Evolutionary conservation across 2,113 vertebrate species (phyloP).

Genomic region (Pollachius pollachius): DNA sequence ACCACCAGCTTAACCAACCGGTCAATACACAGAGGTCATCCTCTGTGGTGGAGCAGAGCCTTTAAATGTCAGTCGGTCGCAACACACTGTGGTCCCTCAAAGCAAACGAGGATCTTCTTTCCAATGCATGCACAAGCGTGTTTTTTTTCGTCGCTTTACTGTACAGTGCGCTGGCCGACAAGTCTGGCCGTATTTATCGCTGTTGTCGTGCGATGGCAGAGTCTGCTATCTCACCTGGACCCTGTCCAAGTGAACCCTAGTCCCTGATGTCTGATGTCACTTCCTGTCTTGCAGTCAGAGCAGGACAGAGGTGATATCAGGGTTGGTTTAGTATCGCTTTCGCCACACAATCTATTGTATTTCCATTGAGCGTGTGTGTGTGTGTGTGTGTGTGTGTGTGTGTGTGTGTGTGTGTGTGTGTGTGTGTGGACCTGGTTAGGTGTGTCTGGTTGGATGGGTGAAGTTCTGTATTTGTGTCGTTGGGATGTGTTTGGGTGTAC

Average conservation of each 20-base stretch:
- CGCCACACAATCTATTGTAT: too few relatives aligned
- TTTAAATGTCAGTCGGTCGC: background rate
- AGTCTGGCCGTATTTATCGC: background rate
- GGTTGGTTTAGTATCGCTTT: constrained; percentile 12
- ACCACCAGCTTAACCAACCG: too few relatives aligned
- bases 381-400: background rate
- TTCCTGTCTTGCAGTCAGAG: background rate
- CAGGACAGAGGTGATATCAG: too few relatives aligned
- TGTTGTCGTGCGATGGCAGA: too few relatives aligned
- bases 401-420: constrained; percentile 7
- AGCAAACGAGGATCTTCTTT: background rate
- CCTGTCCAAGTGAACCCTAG: too few relatives aligned
- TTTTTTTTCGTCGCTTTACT: background rate
- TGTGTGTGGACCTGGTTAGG: background rate
- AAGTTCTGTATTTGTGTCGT: too few relatives aligned
- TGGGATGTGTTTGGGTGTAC: background rate
- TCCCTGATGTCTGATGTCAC: too few relatives aligned
- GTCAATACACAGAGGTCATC: too few relatives aligned
- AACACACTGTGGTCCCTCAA: background rate
- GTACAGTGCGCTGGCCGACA: background rate
- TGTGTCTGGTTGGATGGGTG: background rate
- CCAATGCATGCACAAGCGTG: background rate
- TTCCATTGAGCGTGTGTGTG: background rate
- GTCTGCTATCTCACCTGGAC: too few relatives aligned
- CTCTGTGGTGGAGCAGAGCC: background rate